Evolutionary conservation across 2,113 vertebrate genomes (phyloP).

Genomic region (Mobula birostris): DNA sequence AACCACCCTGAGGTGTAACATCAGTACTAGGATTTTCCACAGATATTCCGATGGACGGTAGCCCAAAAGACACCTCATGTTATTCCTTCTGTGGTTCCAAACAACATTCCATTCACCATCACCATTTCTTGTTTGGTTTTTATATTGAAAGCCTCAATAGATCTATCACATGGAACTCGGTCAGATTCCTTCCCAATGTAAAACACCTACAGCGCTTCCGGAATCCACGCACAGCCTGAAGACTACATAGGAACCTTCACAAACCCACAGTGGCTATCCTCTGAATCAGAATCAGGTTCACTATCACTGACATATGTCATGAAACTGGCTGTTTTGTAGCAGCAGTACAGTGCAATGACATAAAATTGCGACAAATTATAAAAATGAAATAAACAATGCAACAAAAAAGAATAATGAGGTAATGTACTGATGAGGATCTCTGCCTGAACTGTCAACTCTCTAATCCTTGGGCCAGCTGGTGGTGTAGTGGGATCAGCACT

Average conservation of each 20-base stretch:
- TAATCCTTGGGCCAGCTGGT: too few species aligned
- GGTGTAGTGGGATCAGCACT: too few species aligned
- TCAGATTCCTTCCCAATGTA: background rate
- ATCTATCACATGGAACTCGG: background rate
- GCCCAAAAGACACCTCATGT: background rate
- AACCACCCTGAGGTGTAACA: background rate
- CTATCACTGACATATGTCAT: too few species aligned
- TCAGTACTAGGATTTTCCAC: background rate
- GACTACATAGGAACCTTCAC: background rate
- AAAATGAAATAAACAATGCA: too few species aligned
- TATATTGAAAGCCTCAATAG: background rate
- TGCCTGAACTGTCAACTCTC: too few species aligned
- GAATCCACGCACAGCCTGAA: background rate
- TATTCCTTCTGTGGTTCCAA: background rate
- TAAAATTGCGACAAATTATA: too few species aligned
- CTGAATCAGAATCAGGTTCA: too few species aligned
- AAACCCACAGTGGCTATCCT: background rate
- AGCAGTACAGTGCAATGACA: too few species aligned
- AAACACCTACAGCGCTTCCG: background rate
- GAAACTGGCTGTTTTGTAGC: too few species aligned
- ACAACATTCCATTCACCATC: background rate
- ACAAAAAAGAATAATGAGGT: too few species aligned
- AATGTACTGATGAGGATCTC: too few species aligned
- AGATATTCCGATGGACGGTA: background rate
- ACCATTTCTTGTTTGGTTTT: background rate